Percentiles rank a stretch among this genome's conserved stretches.
phyloP scores from a whole-genome alignment of 2,113 vertebrate species.

The Seriola quinqueradiata region DNA sequence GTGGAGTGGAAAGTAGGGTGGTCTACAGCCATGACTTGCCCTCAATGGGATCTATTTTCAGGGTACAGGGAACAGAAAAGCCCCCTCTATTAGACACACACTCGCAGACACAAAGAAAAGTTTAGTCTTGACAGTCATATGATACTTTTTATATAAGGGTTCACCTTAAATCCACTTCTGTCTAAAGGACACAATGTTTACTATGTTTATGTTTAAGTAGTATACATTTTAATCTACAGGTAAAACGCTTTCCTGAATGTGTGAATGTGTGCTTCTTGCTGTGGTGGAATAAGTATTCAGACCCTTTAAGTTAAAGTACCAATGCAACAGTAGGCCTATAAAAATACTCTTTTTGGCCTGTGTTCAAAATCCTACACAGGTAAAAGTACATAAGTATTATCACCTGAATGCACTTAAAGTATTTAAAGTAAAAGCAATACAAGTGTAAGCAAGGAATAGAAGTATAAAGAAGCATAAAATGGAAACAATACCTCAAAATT shows the following conservation, averaged over 20 bases:
- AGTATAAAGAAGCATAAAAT: background rate
- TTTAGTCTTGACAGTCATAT: background rate
- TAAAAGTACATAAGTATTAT: background rate
- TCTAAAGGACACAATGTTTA: background rate
- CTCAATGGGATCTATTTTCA: constrained; percentile 64
- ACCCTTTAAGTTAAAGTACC: background rate
- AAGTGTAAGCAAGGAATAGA: background rate
- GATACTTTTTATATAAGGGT: background rate
- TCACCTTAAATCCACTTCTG: background rate
- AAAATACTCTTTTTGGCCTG: background rate
- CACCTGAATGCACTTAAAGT: background rate
- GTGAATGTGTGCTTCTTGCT: background rate
- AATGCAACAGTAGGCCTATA: background rate
- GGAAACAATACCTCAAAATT: background rate
- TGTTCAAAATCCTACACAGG: background rate
- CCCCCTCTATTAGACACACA: constrained; percentile 21
- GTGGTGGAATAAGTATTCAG: background rate
- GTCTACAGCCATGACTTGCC: constrained; percentile 63
- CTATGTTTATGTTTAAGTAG: background rate
- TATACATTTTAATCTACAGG: background rate
- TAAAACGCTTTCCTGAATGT: no score
- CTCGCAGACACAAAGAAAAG: constrained; percentile 13
- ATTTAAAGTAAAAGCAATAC: background rate
- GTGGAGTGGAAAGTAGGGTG: constrained; percentile 74
- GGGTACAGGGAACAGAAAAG: constrained; percentile 55